Base-by-base conservation (phyloP, 2,113 vertebrate species). In the Carassius auratus region DNA sequence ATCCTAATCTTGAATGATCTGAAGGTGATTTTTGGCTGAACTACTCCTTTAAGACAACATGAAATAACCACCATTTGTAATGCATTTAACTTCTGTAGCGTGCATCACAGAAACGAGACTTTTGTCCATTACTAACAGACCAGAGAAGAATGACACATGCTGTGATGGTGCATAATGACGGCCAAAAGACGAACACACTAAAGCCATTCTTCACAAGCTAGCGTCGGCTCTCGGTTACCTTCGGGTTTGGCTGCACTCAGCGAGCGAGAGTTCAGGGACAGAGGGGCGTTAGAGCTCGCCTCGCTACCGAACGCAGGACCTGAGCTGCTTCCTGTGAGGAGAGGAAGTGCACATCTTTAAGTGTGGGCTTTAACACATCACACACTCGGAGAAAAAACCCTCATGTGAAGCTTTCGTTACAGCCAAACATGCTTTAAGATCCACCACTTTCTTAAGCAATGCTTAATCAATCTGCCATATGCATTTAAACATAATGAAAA, bases 271-370 rank as follows among this genome's bases (percentile, higher is more conserved):
- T 96, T 95, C 86, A 95, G 95, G 90, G 96, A 92, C 85, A 95
- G 93, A 88, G 89, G 88, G 88, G 92, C 81, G 36, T 91, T 92
- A 87, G 89, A 91, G 75, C 95, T 94, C 57, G 93, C 91, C 87
- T 95, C 95, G 82, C 92, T 92, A 93, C 95, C 94, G 91, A 96
- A 97, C 30, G 94, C 96, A 57, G 95, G 95, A 91, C 96, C 91
- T 84, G 96, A 95, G 86, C 93, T 52, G 62, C 26, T 94, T 90
- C 96, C 96, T 94, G 95, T 94, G 94, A 93, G 84, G 89, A 91
- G 92, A 92, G 84, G 89, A 89, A 91, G 87, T 89, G 87, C 83
- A 88, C 75, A 85, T 62, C 68, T 85, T 81, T 83, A 74, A 84
- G 75, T 74, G 78, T 85, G 59, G 83, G n/a, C 71, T 76, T 86